Conservation (phyloP, 2,888 invertebrate genomes). For the Diabrotica balteata region DNA sequence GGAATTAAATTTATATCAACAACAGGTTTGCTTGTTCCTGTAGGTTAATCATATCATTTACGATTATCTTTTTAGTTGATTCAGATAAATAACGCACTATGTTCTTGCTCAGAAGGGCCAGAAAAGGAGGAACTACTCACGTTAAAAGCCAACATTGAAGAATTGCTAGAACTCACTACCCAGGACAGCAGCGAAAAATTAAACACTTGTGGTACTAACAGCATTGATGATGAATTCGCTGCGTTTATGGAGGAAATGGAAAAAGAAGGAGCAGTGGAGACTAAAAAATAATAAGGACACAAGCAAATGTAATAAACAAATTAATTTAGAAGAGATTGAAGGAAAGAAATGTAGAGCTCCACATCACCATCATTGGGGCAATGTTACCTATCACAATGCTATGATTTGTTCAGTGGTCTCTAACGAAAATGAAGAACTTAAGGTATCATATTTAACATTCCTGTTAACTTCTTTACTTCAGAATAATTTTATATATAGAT, state of each 20-base stretch:
- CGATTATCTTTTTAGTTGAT: conserved; percentile 37
- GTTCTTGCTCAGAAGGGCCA: conserved; percentile 31
- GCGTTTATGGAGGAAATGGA: conserved; percentile 51
- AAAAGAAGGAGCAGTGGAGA: conserved; percentile 47
- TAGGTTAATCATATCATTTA: neutral
- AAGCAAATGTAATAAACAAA: conserved; percentile 27
- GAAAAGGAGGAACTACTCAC: conserved; percentile 42
- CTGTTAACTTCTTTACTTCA: neutral
- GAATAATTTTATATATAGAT: neutral
- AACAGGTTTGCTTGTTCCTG: conserved; percentile 33
- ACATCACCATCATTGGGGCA: conserved; percentile 81
- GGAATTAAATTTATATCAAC: conserved; percentile 35
- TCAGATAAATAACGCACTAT: conserved; percentile 41
- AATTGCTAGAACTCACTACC: conserved; percentile 42
- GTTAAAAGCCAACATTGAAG: conserved; percentile 44
- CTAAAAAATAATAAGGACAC: conserved; percentile 45
- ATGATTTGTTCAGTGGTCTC: conserved; percentile 75
- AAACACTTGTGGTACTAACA: conserved; percentile 7
- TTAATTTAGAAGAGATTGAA: conserved; percentile 70
- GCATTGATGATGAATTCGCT: conserved; percentile 25
- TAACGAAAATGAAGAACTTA: conserved; percentile 60
- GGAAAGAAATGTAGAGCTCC: conserved; percentile 90
- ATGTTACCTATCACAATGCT: conserved; percentile 83
- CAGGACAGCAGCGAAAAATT: neutral
- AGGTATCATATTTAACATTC: conserved; percentile 23